Evolutionary conservation across 2,888 invertebrate genomes (phyloP).

Genomic region (Euplagia quadripunctaria): DNA sequence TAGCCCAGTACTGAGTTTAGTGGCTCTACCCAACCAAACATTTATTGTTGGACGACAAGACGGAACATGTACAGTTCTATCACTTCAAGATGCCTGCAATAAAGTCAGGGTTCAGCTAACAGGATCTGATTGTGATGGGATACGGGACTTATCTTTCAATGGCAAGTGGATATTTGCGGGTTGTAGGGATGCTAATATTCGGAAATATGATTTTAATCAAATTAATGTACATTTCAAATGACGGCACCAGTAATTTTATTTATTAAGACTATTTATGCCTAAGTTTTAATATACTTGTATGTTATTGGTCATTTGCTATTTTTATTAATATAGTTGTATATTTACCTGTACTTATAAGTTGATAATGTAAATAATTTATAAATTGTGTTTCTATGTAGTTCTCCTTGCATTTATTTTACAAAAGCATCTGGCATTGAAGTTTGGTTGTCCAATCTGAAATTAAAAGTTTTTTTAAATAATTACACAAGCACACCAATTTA

Average conservation of each 20-base stretch:
- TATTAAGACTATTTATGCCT: constrained; percentile 46
- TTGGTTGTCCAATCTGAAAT: constrained; percentile 37
- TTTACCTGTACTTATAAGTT: neutral
- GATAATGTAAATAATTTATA: neutral
- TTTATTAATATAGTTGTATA: neutral
- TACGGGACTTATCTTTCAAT: constrained; percentile 88
- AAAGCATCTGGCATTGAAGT: constrained; percentile 23
- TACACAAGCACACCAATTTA: too few relatives aligned
- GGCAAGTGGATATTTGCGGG: constrained; percentile 88
- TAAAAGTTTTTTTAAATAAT: neutral
- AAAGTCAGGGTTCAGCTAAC: constrained; percentile 86
- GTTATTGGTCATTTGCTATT: constrained; percentile 31
- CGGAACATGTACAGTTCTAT: constrained; percentile 88
- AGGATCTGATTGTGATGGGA: constrained; percentile 91
- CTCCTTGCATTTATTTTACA: constrained; percentile 22
- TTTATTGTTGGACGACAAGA: constrained; percentile 88
- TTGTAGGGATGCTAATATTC: constrained; percentile 88
- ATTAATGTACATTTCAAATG: constrained; percentile 81
- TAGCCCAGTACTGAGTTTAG: constrained; percentile 85
- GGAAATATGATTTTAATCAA: constrained; percentile 89
- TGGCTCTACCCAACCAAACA: constrained; percentile 79
- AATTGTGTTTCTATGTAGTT: neutral
- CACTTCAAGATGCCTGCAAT: constrained; percentile 70
- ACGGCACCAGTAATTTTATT: constrained; percentile 34
- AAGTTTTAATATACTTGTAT: constrained; percentile 45